Evolutionary conservation across 2,888 invertebrate genomes (phyloP).

Genomic region (Sphaerophoria rueppellii): DNA sequence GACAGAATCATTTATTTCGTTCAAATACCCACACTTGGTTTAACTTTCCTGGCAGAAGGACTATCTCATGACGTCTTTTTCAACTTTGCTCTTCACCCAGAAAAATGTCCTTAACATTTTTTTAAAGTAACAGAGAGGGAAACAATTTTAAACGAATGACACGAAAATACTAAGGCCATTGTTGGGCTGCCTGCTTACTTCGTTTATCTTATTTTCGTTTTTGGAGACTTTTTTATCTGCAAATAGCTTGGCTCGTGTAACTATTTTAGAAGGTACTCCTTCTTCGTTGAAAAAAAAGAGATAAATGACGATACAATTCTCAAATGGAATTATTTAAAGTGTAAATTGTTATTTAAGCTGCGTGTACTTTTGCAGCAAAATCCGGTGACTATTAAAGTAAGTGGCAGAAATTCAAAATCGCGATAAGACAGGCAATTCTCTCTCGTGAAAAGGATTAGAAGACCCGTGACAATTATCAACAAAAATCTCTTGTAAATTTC

Average conservation of each 20-base stretch:
- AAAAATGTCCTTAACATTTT: conserved; percentile 30
- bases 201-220: conserved; percentile 35
- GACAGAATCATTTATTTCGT: too few relatives aligned
- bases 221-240: conserved; percentile 41
- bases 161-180: conserved; percentile 17
- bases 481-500: conserved; percentile 5
- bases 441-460: too few relatives aligned
- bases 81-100: conserved; percentile 17
- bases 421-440: too few relatives aligned
- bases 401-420: too few relatives aligned
- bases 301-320: conserved; percentile 44
- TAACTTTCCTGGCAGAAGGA: too few relatives aligned
- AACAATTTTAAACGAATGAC: conserved; percentile 13
- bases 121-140: not conserved
- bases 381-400: too few relatives aligned
- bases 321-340: conserved; percentile 42
- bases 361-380: not conserved
- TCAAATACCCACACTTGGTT: too few relatives aligned
- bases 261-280: not conserved
- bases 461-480: too few relatives aligned
- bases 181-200: conserved; percentile 41
- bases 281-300: not conserved
- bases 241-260: conserved; percentile 49
- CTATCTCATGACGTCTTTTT: too few relatives aligned
- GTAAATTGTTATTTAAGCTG: conserved; percentile 16